Conservation (phyloP, 1,140 invertebrate genomes). For the Rhysida immarginata region DNA sequence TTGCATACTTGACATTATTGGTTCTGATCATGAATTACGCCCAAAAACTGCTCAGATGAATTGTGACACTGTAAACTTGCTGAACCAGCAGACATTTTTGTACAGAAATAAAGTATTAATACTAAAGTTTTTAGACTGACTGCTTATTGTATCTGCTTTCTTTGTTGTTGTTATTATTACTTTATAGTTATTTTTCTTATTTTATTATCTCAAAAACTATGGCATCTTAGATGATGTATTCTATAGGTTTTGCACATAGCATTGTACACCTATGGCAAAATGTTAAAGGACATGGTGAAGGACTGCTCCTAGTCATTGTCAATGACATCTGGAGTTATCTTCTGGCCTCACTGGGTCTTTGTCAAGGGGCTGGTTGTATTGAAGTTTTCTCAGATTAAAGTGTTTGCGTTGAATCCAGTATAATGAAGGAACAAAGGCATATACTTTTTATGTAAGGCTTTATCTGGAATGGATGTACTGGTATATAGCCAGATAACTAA, state of each 20-base stretch:
- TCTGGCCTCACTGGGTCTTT: no score
- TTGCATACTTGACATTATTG: not conserved
- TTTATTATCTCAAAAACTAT: not conserved
- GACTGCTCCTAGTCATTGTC: not conserved
- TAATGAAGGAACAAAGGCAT: no score
- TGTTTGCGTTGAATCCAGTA: no score
- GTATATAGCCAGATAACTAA: no score
- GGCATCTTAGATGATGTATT: not conserved
- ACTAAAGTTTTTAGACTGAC: not conserved
- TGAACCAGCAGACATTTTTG: not conserved
- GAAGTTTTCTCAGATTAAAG: no score
- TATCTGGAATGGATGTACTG: no score
- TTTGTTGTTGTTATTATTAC: not conserved
- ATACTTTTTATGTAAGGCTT: no score
- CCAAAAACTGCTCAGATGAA: not conserved
- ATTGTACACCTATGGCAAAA: not conserved
- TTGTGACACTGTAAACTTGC: not conserved
- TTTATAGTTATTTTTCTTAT: not conserved
- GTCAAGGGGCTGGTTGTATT: no score
- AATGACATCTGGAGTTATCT: no score
- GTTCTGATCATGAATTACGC: constrained; percentile 3
- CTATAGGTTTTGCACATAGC: not conserved
- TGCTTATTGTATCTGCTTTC: not conserved
- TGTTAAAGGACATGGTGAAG: not conserved
- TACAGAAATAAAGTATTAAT: constrained; percentile 5